Evolutionary conservation across 2,888 invertebrate species (phyloP), one percentile per base, ranked within the genome.

Genomic region (Syritta pipiens): DNA sequence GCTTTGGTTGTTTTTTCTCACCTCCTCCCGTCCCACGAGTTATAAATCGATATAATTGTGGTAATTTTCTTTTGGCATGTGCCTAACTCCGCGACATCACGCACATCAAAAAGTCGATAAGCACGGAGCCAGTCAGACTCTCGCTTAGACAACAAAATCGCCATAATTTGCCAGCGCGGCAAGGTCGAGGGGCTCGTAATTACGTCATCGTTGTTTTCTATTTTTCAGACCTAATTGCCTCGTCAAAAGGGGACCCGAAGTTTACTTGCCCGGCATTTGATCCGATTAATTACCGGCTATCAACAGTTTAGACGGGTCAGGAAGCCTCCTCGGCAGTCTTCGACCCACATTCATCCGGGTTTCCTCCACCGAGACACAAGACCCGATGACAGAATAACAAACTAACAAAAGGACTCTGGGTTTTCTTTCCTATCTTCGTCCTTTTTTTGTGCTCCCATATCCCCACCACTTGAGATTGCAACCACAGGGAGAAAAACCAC

Each of bases 201-300:
- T 17, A 17, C 14, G 19, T 17, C 6, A 17, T 2, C 17, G 37
- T 14, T 6, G 35, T 35, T 35, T 35, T n/a, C n/a, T n/a, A n/a
- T n/a, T n/a, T n/a, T n/a, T n/a, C n/a, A n/a, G n/a, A n/a, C n/a
- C n/a, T n/a, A n/a, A n/a, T n/a, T n/a, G n/a, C n/a, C n/a, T n/a
- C n/a, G n/a, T n/a, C n/a, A n/a, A n/a, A n/a, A n/a, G n/a, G n/a
- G n/a, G n/a, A n/a, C 17, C 17, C 37, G n/a, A n/a, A n/a, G n/a
- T n/a, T n/a, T n/a, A n/a, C n/a, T n/a, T n/a, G n/a, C 44, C 22
- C 42, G 26, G 51, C 71, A 59, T 51, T 59, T 77, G 65, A 77
- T 77, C 71, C 63, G 65, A 65, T 77, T 71, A 71, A 65, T 77
- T 71, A 46, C 53, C 65, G 46, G 20, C 63, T 71, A 77, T 77